Evolutionary conservation across 2,113 vertebrate species (phyloP).

Genomic region (Poeciliopsis occidentalis): DNA sequence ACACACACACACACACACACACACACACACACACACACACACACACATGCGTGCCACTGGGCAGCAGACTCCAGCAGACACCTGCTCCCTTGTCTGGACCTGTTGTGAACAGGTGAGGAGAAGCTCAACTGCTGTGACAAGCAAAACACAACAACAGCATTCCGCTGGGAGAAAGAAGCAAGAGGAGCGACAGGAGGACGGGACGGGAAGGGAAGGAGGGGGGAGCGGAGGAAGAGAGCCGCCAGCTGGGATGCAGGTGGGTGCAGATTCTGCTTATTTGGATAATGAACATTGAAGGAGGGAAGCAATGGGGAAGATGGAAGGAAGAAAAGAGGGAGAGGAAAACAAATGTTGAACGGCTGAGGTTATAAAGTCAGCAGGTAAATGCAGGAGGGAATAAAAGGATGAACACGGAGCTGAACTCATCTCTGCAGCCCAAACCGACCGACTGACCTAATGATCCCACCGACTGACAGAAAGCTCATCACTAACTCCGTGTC

Average conservation of each 20-base stretch:
- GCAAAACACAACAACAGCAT: conserved; percentile 43
- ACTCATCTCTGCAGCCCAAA: too few species aligned
- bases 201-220: background rate
- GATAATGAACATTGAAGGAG: too few species aligned
- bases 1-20: conserved; percentile 16
- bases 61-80: conserved; percentile 44
- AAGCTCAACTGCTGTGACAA: conserved; percentile 54
- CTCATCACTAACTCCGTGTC: too few species aligned
- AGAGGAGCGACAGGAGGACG: background rate
- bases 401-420: too few species aligned
- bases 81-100: conserved; percentile 64
- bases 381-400: too few species aligned
- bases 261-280: conserved; percentile 22
- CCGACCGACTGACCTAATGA: too few species aligned
- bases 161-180: conserved; percentile 30
- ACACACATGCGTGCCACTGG: background rate
- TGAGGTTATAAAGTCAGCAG: too few species aligned
- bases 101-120: conserved; percentile 62
- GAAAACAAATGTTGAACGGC: too few species aligned
- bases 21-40: background rate
- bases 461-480: too few species aligned
- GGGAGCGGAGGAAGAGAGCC: background rate
- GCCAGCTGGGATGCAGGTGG: conserved; percentile 61
- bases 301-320: too few species aligned
- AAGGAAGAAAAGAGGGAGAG: too few species aligned